Base-by-base conservation (phyloP, 2,113 vertebrate species). In the pig (Sus scrofa) region DNA sequence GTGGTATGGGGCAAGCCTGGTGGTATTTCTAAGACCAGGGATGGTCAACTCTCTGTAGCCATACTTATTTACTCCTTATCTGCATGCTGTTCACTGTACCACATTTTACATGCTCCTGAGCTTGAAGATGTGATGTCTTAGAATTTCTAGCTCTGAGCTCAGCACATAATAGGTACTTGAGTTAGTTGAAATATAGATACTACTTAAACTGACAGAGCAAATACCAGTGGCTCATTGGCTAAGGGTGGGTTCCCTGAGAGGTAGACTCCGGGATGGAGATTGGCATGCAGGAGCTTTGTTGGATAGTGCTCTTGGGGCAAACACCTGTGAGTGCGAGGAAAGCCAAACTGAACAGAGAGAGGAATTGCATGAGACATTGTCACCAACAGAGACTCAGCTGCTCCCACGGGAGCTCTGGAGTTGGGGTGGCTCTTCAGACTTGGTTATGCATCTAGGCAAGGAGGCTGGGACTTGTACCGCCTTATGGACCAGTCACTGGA, bases 71-170 rank as follows among this genome's bases (percentile, higher is more conserved):
- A 34, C 32, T 92, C 19, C 2, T 87, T 68, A 52, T 90, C 81
- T 90, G 32, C 34, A 54, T 54, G 26, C 0, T 11, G 44, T 52
- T 63, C 27, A 24, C 7, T 54, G 4, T 10, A 22, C 12, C 3
- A 1, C 37, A 67, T 71, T 93, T 83, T 68, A 85, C 22, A 54
- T 37, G 54, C 19, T 68, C 27, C 22, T 63, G 56, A 63, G 50
- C 71, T 94, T 32, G 89, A 94, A 63, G 37, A 19, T 94, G 19
- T 62, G 34, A 26, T 91, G 50, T 79, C 56, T 37, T 86, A 79
- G 52, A 90, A 71, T 93, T 96, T 91, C 54, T 14, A 94, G 27
- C 52, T 34, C 30, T 75, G 65, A 92, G 65, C 34, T 92, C 19
- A 86, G 24, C 74, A 89, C 18, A 7, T 83, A 67, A 63, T 62